A percentile compares a stretch with the other conserved stretches of the same genome.
phyloP scores from a whole-genome alignment of 2,888 invertebrate species.

The Eupithecia inturbata region DNA sequence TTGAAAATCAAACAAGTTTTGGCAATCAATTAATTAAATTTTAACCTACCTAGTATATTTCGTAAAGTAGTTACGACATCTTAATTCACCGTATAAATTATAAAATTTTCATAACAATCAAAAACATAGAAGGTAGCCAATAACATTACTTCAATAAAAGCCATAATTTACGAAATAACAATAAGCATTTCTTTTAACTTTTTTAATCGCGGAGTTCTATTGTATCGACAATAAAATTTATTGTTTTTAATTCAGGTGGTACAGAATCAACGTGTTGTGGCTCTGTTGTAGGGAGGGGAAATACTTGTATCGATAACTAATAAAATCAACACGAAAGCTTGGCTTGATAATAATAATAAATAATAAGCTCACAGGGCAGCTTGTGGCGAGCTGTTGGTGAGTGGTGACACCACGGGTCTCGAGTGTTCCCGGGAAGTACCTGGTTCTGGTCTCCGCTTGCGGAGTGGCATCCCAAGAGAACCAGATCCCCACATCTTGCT shows the following conservation, averaged over 20 bases:
- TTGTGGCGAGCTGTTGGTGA: too few relatives aligned
- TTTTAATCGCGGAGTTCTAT: constrained; percentile 69
- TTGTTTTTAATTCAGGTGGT: constrained; percentile 77
- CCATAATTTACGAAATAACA: constrained; percentile 50
- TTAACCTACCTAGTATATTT: neutral
- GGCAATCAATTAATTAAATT: neutral
- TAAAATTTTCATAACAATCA: neutral
- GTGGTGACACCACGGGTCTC: too few relatives aligned
- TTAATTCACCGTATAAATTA: neutral
- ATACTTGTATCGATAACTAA: neutral
- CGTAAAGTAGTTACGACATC: neutral
- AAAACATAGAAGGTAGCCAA: neutral
- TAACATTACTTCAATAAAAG: constrained; percentile 23
- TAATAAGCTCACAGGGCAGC: too few relatives aligned
- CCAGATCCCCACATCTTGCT: too few relatives aligned
- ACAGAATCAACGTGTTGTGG: constrained; percentile 69
- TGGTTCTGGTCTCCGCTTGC: too few relatives aligned
- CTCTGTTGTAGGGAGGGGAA: constrained; percentile 50
- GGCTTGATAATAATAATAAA: too few relatives aligned
- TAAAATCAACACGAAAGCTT: too few relatives aligned
- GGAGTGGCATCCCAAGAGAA: too few relatives aligned
- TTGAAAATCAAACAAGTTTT: too few relatives aligned
- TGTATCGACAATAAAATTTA: constrained; percentile 71
- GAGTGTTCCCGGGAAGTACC: too few relatives aligned
- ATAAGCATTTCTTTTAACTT: constrained; percentile 66